A percentile compares a stretch with the other conserved stretches of the same genome.
Conservation (phyloP, 2,797 vertebrate genomes). For the Sarcophilus harrisii region DNA sequence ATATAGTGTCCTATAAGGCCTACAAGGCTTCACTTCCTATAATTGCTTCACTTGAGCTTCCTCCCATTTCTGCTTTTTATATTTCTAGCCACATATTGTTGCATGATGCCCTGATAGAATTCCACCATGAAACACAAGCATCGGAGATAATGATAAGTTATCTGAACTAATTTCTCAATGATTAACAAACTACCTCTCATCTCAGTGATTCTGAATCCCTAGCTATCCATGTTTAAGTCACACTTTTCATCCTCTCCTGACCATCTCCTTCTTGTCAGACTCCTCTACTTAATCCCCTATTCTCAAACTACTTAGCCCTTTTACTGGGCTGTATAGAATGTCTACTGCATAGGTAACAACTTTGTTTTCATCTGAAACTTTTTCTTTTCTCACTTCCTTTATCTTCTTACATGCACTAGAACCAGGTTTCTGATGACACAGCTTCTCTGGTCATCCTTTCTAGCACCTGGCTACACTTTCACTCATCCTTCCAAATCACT, state of each 20-base stretch:
- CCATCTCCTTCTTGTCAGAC: not conserved
- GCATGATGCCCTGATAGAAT: not conserved
- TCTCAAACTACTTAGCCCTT: not conserved
- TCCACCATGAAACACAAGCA: not conserved
- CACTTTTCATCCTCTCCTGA: not conserved
- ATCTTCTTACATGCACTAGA: not conserved
- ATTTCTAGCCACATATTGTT: not conserved
- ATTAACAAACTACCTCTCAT: not conserved
- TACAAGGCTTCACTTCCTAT: too few relatives aligned
- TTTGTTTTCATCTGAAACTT: not conserved
- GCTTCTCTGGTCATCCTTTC: not conserved
- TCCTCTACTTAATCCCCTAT: not conserved
- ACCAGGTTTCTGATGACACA: not conserved
- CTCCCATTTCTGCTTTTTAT: not conserved
- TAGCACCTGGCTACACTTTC: not conserved
- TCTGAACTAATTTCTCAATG: not conserved
- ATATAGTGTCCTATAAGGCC: not conserved
- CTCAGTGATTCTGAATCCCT: not conserved
- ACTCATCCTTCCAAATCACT: not conserved
- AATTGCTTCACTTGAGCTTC: too few relatives aligned
- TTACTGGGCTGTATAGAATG: not conserved
- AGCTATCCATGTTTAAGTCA: not conserved
- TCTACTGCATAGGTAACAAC: not conserved
- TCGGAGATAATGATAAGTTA: not conserved
- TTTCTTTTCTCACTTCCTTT: not conserved